Base-by-base conservation (phyloP, 2,888 invertebrate genomes). In the Parnassius glacialis region DNA sequence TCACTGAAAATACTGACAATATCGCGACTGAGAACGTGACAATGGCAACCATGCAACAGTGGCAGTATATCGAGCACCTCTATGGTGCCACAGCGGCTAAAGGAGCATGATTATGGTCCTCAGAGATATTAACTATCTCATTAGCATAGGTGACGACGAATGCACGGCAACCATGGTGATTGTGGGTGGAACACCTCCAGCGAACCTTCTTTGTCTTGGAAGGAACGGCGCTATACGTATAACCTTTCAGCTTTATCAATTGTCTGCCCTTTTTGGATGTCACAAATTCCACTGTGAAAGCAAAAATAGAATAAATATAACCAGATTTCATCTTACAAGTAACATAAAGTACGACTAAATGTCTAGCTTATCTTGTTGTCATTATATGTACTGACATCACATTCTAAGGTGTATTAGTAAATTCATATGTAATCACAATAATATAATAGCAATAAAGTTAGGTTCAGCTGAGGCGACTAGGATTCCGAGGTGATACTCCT, bases 91-190 rank as follows among this genome's bases (percentile, higher is more conserved):
- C 5, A 34, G 34, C 7, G 34, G 34, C 34, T 7, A 7, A 11
- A n/a, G 62, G 52, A n/a, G 50, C 50, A 61, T 71, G 71, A 11
- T 51, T 69, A 50, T 73, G 72, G 0, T 48, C 50, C 9, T 59
- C 60, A 2, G 57, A 57, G 2, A 67, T 11, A 12, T 47, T 13
- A 0, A 72, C n/a, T 9, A 74, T 62, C 12, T 52, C 45, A 11
- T 67, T 58, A 12, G 62, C 44, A 41, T 65, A 20, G 34, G 81
- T 81, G 48, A 68, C 61, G 7, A 82, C 44, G 5, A 66, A 64
- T 0, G 81, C 83, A 1, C 61, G 69, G 61, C 84, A 84, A 0
- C 78, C 74, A 10, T 64, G 64, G 2, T 63, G 59, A 34, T 65
- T 11, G 58, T 71, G 64, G 0, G 71, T 71, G 10, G 68, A 70